phyloP scores from a whole-genome alignment of 2,113 vertebrate genomes.

The Caretta caretta region DNA sequence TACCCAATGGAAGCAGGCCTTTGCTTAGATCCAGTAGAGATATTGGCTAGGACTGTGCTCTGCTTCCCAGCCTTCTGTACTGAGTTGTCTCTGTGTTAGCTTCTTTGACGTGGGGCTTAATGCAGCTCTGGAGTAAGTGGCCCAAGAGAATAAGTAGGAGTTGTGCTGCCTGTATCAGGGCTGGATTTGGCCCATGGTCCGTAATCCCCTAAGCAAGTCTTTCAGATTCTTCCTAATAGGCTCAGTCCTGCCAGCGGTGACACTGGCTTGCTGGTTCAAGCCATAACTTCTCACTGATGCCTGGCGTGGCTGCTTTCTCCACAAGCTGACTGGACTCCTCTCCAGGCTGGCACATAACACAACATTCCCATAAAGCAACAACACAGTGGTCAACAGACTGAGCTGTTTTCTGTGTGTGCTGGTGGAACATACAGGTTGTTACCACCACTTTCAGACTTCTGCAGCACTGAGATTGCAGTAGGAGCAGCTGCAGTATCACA shows the following conservation, averaged over 20 bases:
- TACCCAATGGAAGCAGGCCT: too few species aligned
- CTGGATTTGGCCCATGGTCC: neutral
- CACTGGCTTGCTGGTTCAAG: slow-evolving; percentile 13
- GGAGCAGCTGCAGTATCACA: slow-evolving; percentile 17
- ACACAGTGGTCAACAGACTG: neutral
- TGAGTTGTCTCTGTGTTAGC: neutral
- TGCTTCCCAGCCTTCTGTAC: neutral
- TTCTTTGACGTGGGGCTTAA: neutral
- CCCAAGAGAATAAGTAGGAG: neutral
- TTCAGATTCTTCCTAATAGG: slow-evolving; percentile 16
- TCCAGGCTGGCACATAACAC: neutral
- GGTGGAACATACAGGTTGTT: neutral
- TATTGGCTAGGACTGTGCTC: neutral
- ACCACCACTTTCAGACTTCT: neutral
- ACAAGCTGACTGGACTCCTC: neutral
- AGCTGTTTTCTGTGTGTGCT: neutral
- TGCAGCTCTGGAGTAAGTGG: neutral
- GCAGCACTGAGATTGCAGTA: slow-evolving; percentile 1
- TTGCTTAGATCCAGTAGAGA: too few species aligned
- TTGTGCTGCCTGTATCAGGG: neutral
- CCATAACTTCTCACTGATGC: neutral
- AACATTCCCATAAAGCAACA: neutral
- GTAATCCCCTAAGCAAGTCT: neutral
- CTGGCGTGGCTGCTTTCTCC: neutral
- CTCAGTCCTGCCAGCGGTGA: neutral